Conservation (phyloP, 2,888 invertebrate genomes). For the Morpho helenor region DNA sequence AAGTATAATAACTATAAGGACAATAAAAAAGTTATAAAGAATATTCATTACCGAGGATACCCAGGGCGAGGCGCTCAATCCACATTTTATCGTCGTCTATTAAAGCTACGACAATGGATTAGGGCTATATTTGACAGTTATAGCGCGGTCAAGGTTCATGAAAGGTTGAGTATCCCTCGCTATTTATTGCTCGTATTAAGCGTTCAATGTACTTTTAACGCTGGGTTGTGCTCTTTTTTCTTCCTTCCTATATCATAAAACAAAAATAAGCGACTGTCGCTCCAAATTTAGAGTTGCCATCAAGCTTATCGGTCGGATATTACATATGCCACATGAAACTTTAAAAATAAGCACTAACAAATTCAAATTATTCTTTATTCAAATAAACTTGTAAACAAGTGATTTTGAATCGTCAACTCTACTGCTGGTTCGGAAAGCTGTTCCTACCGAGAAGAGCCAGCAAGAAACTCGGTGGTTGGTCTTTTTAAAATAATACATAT, state of each 20-base stretch:
- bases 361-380: too few species aligned
- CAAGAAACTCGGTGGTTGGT: too few species aligned
- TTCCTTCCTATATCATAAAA: constrained; percentile 8
- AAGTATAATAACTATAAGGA: constrained; percentile 21
- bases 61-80: constrained; percentile 18
- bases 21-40: constrained; percentile 23
- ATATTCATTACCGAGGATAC: constrained; percentile 22
- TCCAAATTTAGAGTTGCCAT: background rate
- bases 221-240: constrained; percentile 7
- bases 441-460: too few species aligned
- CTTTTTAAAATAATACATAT: too few species aligned
- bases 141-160: constrained; percentile 24
- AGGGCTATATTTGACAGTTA: constrained; percentile 17
- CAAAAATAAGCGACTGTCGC: background rate
- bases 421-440: too few species aligned
- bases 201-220: constrained; percentile 17
- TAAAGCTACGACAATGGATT: constrained; percentile 25
- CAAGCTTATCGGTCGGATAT: too few species aligned
- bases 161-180: constrained; percentile 19
- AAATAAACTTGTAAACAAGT: too few species aligned
- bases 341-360: too few species aligned
- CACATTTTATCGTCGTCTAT: constrained; percentile 23
- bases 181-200: constrained; percentile 23
- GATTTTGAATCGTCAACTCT: too few species aligned
- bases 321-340: too few species aligned